Percentiles rank a stretch among this genome's conserved stretches.
Conservation (phyloP, 2,888 invertebrate genomes). For the Drosophila monieri region DNA sequence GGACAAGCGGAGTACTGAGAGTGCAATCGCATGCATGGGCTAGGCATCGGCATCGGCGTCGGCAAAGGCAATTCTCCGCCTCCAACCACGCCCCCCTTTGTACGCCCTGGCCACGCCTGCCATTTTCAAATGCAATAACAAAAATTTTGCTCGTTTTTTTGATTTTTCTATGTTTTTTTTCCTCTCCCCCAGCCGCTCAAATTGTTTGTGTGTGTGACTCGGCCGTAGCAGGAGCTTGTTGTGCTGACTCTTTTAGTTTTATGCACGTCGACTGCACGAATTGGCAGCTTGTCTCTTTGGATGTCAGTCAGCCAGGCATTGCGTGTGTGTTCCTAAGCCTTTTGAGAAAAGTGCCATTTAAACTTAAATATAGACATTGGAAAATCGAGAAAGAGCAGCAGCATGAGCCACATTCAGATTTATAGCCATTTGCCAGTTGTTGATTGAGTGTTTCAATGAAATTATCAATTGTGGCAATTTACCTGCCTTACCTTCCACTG, state of each 20-base stretch:
- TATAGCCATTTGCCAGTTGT: conserved; percentile 70
- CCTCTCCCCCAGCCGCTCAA: background rate
- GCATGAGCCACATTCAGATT: conserved; percentile 53
- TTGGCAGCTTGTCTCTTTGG: conserved; percentile 77
- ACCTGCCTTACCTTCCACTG: conserved; percentile 27
- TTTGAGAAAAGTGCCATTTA: conserved; percentile 78
- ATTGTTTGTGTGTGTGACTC: conserved; percentile 11
- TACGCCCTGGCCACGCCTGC: conserved; percentile 65
- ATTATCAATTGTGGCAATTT: conserved; percentile 74
- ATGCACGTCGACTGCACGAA: conserved; percentile 73
- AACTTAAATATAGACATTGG: conserved; percentile 77
- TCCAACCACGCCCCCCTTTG: conserved; percentile 51
- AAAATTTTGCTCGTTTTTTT: conserved; percentile 69
- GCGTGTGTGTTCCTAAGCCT: conserved; percentile 55
- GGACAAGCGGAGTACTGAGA: conserved; percentile 39
- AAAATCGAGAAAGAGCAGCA: conserved; percentile 24
- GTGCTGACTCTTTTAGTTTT: conserved; percentile 77
- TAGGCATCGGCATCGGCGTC: conserved; percentile 35
- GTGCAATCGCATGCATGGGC: conserved; percentile 67
- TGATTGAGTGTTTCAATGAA: conserved; percentile 75
- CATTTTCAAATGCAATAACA: conserved; percentile 77
- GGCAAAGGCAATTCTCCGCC: conserved; percentile 53
- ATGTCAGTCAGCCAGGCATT: conserved; percentile 61
- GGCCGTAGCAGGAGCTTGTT: conserved; percentile 15
- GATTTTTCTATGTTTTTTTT: conserved; percentile 57